phyloP scores from a whole-genome alignment of 1,140 invertebrate genomes.

The Oncopeltus fasciatus region DNA sequence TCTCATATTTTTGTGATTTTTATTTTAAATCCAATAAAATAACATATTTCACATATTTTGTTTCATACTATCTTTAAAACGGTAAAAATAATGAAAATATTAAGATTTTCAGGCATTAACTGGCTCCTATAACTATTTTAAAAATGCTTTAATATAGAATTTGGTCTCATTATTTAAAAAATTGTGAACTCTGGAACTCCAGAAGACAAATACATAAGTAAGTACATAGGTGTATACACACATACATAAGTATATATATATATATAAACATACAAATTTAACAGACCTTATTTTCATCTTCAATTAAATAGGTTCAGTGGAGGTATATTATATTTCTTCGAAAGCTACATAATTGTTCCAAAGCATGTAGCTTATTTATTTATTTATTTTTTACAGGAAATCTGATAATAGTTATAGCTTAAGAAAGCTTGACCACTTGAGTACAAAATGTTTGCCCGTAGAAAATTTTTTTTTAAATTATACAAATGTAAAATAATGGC shows the following conservation, averaged over 20 bases:
- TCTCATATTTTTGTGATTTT: too few species aligned
- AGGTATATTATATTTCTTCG: neutral
- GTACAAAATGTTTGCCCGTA: too few species aligned
- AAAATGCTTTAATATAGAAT: neutral
- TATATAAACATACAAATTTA: neutral
- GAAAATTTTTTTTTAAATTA: too few species aligned
- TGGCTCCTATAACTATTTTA: neutral
- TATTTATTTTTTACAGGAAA: neutral
- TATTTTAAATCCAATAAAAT: too few species aligned
- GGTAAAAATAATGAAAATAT: too few species aligned
- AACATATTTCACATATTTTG: too few species aligned
- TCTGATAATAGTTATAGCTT: too few species aligned
- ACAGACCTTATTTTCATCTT: neutral
- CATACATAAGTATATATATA: neutral
- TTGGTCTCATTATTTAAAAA: neutral
- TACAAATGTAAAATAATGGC: too few species aligned
- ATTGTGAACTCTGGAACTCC: neutral
- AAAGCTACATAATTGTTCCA: neutral
- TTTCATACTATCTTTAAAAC: too few species aligned
- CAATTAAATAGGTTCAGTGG: neutral
- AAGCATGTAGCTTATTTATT: neutral
- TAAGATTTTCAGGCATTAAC: too few species aligned
- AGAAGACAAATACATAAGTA: neutral
- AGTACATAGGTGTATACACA: too few species aligned
- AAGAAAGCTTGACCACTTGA: too few species aligned